Conservation (phyloP, 2,113 vertebrate genomes). For the Rhegmatorhina hoffmannsi region DNA sequence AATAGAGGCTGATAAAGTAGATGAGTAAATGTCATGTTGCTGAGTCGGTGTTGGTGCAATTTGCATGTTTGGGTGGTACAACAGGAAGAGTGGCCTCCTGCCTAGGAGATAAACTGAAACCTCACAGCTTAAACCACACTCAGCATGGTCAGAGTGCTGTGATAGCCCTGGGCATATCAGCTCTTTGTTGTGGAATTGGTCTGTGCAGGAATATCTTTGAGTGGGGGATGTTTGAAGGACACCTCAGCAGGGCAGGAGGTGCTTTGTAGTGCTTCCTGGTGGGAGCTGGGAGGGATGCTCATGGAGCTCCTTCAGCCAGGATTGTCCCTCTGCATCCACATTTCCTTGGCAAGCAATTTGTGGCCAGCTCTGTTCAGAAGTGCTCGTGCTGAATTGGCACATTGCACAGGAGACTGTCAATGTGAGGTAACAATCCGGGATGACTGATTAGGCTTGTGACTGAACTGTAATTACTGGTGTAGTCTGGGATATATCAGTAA, state of each 20-base stretch:
- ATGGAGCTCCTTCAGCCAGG: neutral
- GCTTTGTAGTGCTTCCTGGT: neutral
- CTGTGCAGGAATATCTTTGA: neutral
- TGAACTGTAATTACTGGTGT: neutral
- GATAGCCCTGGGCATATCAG: neutral
- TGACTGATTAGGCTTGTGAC: neutral
- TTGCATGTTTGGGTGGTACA: neutral
- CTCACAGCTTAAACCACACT: neutral
- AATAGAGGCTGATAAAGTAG: neutral
- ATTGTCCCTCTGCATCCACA: neutral
- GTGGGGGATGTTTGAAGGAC: neutral
- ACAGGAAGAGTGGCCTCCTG: neutral
- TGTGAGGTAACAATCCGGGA: neutral
- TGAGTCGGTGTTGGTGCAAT: neutral
- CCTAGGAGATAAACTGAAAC: neutral
- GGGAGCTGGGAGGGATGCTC: neutral
- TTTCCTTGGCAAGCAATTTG: neutral
- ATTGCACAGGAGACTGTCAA: neutral
- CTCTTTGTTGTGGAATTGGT: neutral
- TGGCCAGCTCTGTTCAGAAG: neutral
- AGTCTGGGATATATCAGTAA: neutral
- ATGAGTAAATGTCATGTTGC: neutral
- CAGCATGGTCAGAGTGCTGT: neutral
- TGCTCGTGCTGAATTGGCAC: neutral
- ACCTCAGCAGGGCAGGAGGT: neutral